A percentile compares a stretch with the other conserved stretches of the same genome.
phyloP scores from a whole-genome alignment of 2,888 invertebrate species.

The Eupithecia centaureata region DNA sequence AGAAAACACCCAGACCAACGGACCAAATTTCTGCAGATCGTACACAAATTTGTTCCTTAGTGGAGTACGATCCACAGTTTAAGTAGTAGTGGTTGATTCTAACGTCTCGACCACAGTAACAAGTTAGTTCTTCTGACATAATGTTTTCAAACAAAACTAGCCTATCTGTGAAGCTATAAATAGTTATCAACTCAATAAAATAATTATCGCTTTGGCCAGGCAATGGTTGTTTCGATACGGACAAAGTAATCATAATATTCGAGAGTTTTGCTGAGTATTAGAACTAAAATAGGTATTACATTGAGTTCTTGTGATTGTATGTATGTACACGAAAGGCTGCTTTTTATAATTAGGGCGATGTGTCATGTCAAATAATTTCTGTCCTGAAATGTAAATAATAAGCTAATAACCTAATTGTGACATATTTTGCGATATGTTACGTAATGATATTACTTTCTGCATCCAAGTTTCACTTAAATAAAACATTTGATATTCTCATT shows the following conservation, averaged over 20 bases:
- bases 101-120: neutral
- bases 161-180: constrained; percentile 13
- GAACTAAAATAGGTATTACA: too few species aligned
- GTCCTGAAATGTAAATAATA: neutral
- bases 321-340: neutral
- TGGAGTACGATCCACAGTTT: too few species aligned
- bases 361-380: neutral
- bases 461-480: neutral
- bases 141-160: neutral
- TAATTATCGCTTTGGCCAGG: neutral
- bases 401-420: too few species aligned
- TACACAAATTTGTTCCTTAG: too few species aligned
- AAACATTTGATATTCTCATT: constrained; percentile 50
- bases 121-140: neutral
- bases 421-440: neutral
- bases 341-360: neutral
- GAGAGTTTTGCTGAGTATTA: too few species aligned
- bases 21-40: too few species aligned
- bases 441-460: neutral
- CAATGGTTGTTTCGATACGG: constrained; percentile 1
- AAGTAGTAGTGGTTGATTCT: neutral
- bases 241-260: neutral
- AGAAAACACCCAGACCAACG: too few species aligned
- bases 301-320: too few species aligned
- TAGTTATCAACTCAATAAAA: constrained; percentile 18